A percentile compares a stretch with the other conserved stretches of the same genome.
These are phyloP conservation scores for Volucella bombylans DNA, from an alignment of 2,888 invertebrate species.

Conservation along the genomic window DNA sequence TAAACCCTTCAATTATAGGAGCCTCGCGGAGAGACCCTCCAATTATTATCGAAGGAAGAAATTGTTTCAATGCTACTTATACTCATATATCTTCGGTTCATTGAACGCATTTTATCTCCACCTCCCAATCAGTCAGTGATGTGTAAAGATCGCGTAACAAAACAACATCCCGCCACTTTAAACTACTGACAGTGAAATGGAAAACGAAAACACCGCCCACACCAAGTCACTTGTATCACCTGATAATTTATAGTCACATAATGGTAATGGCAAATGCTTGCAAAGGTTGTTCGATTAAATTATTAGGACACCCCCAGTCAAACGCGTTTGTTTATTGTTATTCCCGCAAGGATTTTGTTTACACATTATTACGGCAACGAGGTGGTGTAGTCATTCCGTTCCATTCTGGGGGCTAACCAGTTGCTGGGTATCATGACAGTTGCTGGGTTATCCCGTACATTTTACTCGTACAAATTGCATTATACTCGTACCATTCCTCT, in stretches of 20 bases:
- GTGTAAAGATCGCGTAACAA: slow-evolving; percentile 35
- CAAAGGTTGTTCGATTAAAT: slow-evolving; percentile 46
- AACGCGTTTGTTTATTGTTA: slow-evolving; percentile 30
- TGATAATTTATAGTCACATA: slow-evolving; percentile 46
- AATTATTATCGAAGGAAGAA: background rate
- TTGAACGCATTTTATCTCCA: slow-evolving; percentile 16
- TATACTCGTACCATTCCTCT: background rate
- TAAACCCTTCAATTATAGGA: slow-evolving; percentile 31
- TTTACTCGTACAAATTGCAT: slow-evolving; percentile 7
- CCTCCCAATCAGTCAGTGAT: slow-evolving; percentile 46
- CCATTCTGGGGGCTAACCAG: background rate
- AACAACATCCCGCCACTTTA: slow-evolving; percentile 1
- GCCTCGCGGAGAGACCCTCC: background rate
- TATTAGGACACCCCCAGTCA: background rate
- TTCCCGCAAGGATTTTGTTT: slow-evolving; percentile 47
- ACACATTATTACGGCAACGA: background rate
- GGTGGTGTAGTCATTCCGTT: background rate
- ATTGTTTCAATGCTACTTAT: background rate
- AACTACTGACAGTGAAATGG: slow-evolving; percentile 5
- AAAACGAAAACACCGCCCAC: slow-evolving; percentile 13
- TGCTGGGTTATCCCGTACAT: background rate
- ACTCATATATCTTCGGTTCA: slow-evolving; percentile 17
- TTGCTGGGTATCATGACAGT: background rate
- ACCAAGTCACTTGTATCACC: slow-evolving; percentile 17
- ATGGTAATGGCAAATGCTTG: slow-evolving; percentile 49